Conservation (phyloP, 2,888 invertebrate genomes). For the Polylopha cassiicola region DNA sequence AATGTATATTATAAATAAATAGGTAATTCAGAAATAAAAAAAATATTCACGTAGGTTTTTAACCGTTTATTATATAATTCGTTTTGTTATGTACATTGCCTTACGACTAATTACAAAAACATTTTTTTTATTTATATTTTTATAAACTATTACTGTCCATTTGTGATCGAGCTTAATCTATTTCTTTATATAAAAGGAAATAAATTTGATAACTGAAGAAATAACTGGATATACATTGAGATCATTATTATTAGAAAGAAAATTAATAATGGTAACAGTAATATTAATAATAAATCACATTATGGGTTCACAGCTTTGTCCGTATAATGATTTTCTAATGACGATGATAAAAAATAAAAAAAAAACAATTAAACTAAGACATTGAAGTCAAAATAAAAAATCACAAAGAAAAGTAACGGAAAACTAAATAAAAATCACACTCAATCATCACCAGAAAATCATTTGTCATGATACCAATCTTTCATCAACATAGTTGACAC, state of each 20-base stretch:
- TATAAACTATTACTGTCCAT: constrained; percentile 63
- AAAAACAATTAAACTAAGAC: neutral
- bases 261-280: constrained; percentile 25
- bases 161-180: constrained; percentile 42
- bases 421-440: neutral
- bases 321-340: constrained; percentile 18
- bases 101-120: constrained; percentile 49
- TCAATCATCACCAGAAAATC: neutral
- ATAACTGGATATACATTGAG: constrained; percentile 34
- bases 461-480: no score
- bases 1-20: no score
- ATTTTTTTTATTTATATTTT: constrained; percentile 57
- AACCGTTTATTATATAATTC: constrained; percentile 56
- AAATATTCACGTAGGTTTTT: no score
- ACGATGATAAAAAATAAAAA: neutral
- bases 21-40: no score
- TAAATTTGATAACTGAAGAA: constrained; percentile 34
- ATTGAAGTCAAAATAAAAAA: neutral
- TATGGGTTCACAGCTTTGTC: constrained; percentile 35
- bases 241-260: constrained; percentile 34
- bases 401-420: neutral
- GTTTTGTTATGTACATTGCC: constrained; percentile 62
- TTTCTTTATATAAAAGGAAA: constrained; percentile 33
- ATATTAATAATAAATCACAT: constrained; percentile 33
- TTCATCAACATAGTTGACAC: no score